phyloP scores from a whole-genome alignment of 1,140 invertebrate genomes.

The Cherax destructor region DNA sequence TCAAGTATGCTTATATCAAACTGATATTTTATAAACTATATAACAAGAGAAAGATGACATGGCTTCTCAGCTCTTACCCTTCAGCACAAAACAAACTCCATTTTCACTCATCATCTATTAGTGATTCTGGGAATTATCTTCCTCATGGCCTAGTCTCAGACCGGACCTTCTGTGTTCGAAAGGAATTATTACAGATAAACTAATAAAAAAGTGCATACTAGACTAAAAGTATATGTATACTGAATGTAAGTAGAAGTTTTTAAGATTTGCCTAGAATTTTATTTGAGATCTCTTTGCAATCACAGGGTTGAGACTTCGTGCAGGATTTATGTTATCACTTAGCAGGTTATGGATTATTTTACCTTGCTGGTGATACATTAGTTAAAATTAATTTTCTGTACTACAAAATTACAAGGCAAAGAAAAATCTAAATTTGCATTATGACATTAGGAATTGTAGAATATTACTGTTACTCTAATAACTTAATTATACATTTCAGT shows the following conservation, averaged over 20 bases:
- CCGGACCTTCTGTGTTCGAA: no score
- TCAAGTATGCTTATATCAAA: no score
- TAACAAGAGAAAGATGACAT: no score
- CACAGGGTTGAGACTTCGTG: neutral
- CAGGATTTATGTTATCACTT: neutral
- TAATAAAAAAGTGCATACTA: no score
- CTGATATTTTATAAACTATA: no score
- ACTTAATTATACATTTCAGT: slow-evolving; percentile 1
- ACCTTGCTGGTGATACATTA: neutral
- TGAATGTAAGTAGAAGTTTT: no score
- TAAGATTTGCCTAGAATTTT: neutral
- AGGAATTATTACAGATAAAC: neutral
- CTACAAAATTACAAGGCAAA: slow-evolving; percentile 8
- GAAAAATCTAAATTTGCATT: slow-evolving; percentile 14
- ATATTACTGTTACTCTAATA: slow-evolving; percentile 1
- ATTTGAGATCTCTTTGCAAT: neutral
- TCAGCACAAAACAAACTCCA: no score
- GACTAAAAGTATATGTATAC: no score
- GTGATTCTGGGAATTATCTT: no score
- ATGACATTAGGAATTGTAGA: slow-evolving; percentile 2
- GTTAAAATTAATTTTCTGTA: neutral
- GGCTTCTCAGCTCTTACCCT: no score
- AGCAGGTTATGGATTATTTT: neutral
- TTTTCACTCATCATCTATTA: no score
- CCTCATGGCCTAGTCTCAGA: no score